Base-by-base conservation (phyloP, 2,888 invertebrate genomes). In the Tuta absoluta region DNA sequence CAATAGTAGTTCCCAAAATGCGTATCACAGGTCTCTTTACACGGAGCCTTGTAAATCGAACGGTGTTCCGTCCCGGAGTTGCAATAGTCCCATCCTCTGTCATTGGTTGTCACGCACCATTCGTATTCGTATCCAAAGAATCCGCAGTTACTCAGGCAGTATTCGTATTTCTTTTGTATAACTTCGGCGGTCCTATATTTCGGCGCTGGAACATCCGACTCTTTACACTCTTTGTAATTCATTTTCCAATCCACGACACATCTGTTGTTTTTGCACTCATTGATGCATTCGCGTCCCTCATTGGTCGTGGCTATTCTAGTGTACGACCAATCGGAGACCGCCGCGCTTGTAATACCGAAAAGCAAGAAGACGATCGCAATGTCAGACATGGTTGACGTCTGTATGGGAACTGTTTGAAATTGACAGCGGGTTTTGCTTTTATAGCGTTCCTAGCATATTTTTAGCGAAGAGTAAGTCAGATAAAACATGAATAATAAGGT, bases 241-340 rank as follows among this genome's bases (percentile, higher is more conserved):
- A 10, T 11, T 0, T 56, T 12, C 53, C 24, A 64, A 11, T 28
- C 24, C 4, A 37, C 17, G 17, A 65, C 28, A 17, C 65, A 65
- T 59, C 28, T 51, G 11, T 45, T 14, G 17, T 63, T 37, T 5
- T 21, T 38, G 33, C 65, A 65, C 8, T 65, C 38, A 21, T 41
- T 63, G 41, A 65, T 21, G 24, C 65, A 65, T 2, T 14, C 28
- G n/a, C 19, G 21, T 11, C 53, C 41, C 7, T 24, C 17, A 1
- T 17, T 24, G 11, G 64, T 60, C 7, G 11, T 0, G 0, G 60
- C 60, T 17, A 60, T 8, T 28, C 10, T 60, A 7, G 45, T 59
- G 17, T 60, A 60, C 11, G 23, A 1, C 49, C 49, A 49, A 21
- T 19, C 23, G 49, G 19, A 19, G 19, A 23, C 49, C 4, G 19